These are phyloP conservation scores for Norana najaformis DNA, from an alignment of 2,888 invertebrate genomes.

Conservation along the genomic window DNA sequence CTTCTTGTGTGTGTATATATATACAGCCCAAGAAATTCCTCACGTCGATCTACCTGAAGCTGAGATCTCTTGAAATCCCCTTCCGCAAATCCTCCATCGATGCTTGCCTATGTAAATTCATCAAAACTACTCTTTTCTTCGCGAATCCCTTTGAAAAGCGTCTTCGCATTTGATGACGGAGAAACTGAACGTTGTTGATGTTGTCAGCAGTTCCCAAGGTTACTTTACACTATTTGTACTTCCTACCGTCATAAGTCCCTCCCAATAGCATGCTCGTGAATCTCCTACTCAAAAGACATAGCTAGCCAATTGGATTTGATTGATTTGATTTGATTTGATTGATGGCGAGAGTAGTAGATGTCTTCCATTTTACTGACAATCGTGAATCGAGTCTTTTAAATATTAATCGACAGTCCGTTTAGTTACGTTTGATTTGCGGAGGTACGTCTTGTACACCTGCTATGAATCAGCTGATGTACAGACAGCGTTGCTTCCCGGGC, in stretches of 20 bases:
- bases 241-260: neutral
- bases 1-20: neutral
- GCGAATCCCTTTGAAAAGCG: neutral
- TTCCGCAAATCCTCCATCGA: neutral
- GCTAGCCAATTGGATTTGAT: neutral
- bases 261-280: neutral
- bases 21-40: neutral
- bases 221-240: neutral
- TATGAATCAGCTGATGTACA: no score
- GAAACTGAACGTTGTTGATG: no score
- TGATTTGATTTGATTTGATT: no score
- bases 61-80: neutral
- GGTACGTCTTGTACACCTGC: no score
- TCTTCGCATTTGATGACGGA: neutral
- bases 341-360: no score
- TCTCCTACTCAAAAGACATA: neutral
- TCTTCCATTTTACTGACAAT: neutral
- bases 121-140: neutral
- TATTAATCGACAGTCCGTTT: neutral
- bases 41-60: neutral
- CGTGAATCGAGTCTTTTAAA: neutral
- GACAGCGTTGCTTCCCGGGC: no score
- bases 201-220: neutral
- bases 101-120: neutral
- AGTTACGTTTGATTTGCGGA: neutral